phyloP scores from a whole-genome alignment of 2,797 vertebrate species.

The Allochrocebus solatus region DNA sequence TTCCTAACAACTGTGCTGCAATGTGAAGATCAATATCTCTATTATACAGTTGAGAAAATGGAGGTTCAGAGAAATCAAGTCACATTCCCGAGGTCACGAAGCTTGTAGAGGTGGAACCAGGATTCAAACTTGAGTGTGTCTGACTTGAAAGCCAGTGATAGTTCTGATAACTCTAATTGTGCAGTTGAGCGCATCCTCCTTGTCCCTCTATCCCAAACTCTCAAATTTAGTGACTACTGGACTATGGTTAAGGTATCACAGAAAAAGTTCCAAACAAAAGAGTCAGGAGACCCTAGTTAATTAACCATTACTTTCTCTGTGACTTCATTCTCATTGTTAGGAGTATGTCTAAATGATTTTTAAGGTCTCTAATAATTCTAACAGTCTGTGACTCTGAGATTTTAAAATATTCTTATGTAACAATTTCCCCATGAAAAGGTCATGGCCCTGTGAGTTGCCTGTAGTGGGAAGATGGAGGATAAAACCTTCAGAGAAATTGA shows the following conservation, averaged over 20 bases:
- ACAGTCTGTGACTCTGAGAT: constrained; percentile 40
- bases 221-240: constrained; percentile 19
- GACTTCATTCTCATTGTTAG: not conserved
- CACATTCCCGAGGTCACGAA: not conserved
- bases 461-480: constrained; percentile 65
- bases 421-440: constrained; percentile 63
- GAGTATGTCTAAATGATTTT: constrained; percentile 44
- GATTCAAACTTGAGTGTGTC: constrained; percentile 9
- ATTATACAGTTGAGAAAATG: not conserved
- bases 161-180: constrained; percentile 9
- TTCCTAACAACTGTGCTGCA: not conserved
- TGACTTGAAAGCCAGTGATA: not conserved
- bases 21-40: not conserved
- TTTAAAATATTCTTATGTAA: constrained; percentile 68
- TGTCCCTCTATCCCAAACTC: not conserved
- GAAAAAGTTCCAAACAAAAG: not conserved
- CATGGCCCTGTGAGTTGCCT: constrained; percentile 56
- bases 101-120: not conserved
- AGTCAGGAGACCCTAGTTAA: not conserved
- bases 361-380: constrained; percentile 50
- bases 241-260: not conserved
- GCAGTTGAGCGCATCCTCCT: not conserved
- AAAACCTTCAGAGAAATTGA: constrained; percentile 67
- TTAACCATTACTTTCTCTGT: constrained; percentile 27
- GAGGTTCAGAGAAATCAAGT: not conserved